phyloP scores from a whole-genome alignment of 2,113 vertebrate species.

The Paramormyrops kingsleyae region DNA sequence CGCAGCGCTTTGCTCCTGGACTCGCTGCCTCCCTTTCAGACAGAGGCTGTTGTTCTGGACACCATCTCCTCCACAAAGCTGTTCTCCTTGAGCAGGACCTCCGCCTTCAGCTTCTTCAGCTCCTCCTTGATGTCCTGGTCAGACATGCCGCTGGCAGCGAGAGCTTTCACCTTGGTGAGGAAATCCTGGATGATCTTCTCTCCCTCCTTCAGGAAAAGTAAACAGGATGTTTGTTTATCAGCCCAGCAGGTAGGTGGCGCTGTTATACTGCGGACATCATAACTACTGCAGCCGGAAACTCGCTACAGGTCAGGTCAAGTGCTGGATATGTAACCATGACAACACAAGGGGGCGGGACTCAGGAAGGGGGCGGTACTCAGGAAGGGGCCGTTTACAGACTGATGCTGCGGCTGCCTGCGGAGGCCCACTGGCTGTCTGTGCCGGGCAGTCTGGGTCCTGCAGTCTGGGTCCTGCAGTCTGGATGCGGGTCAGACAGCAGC shows the following conservation, averaged over 20 bases:
- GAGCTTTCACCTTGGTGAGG: conserved; percentile 74
- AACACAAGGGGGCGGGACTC: no score
- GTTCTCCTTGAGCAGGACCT: conserved; percentile 75
- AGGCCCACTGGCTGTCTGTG: not conserved
- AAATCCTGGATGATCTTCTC: conserved; percentile 87
- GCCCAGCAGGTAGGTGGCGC: not conserved
- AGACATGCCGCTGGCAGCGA: conserved; percentile 72
- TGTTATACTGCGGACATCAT: not conserved
- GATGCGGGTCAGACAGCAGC: not conserved
- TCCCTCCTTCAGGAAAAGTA: conserved; percentile 64
- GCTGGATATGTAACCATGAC: not conserved
- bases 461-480: no score
- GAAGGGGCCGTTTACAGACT: not conserved
- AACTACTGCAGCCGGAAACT: not conserved
- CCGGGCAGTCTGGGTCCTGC: not conserved
- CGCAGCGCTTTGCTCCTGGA: no score
- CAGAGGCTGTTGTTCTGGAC: conserved; percentile 48
- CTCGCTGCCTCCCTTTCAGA: conserved; percentile 33
- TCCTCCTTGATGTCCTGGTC: conserved; percentile 69
- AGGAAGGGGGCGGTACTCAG: not conserved
- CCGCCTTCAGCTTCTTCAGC: conserved; percentile 71
- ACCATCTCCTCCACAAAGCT: conserved; percentile 78
- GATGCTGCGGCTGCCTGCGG: not conserved
- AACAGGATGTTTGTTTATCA: not conserved
- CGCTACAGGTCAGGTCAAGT: not conserved